Evolutionary conservation across 2,888 invertebrate species (phyloP).

Genomic region (Neoscelio sp.): DNA sequence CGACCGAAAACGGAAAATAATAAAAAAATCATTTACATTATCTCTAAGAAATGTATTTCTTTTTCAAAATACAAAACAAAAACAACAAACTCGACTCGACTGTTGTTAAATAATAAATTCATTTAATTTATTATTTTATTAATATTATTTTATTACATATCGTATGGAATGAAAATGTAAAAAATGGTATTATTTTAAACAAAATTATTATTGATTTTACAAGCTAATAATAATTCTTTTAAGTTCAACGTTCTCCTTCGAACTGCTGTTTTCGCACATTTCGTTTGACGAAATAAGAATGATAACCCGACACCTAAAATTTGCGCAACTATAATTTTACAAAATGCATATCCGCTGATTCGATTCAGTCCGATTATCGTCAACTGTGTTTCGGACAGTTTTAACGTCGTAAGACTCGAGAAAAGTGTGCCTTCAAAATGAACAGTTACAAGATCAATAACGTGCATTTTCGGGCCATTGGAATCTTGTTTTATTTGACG

Average conservation of each 20-base stretch:
- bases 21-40: too few relatives aligned
- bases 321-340: slow-evolving; percentile 39
- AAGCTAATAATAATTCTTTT: too few relatives aligned
- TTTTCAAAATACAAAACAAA: too few relatives aligned
- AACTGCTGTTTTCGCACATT: slow-evolving; percentile 45
- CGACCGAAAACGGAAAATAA: too few relatives aligned
- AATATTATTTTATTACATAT: too few relatives aligned
- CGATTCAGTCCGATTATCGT: slow-evolving; percentile 25
- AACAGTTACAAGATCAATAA: background rate
- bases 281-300: slow-evolving; percentile 16
- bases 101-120: too few relatives aligned
- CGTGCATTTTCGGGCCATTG: slow-evolving; percentile 12
- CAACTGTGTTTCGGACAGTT: slow-evolving; percentile 10
- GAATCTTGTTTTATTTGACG: slow-evolving; percentile 30
- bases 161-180: too few relatives aligned
- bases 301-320: slow-evolving; percentile 18
- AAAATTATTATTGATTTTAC: too few relatives aligned
- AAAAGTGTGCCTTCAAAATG: slow-evolving; percentile 29
- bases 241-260: slow-evolving; percentile 16
- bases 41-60: too few relatives aligned
- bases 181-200: too few relatives aligned
- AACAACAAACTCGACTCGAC: too few relatives aligned
- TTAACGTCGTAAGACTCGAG: slow-evolving; percentile 4
- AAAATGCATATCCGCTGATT: slow-evolving; percentile 28
- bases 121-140: slow-evolving; percentile 5